A percentile compares a stretch with the other conserved stretches of the same genome.
Evolutionary conservation across 1,140 invertebrate genomes (phyloP).

Genomic region (Watersipora subatra): DNA sequence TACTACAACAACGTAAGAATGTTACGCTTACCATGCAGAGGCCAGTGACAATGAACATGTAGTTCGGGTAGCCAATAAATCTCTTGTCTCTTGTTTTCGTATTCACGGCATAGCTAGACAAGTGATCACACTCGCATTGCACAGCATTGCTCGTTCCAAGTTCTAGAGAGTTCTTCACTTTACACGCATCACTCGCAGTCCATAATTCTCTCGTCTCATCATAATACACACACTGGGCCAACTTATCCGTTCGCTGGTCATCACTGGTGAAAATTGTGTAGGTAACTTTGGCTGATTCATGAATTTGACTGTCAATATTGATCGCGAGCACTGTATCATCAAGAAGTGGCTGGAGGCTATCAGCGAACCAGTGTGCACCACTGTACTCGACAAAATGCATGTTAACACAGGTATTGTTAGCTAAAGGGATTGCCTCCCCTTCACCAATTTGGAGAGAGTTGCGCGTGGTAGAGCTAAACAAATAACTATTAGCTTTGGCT

Average conservation of each 20-base stretch:
- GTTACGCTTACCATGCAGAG: slow-evolving; percentile 35
- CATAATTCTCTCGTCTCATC: slow-evolving; percentile 19
- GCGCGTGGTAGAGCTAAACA: neutral
- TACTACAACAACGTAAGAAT: too few species aligned
- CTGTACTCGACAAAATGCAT: slow-evolving; percentile 31
- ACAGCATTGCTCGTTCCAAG: slow-evolving; percentile 27
- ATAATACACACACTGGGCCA: slow-evolving; percentile 32
- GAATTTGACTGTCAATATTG: neutral
- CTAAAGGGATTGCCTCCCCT: neutral
- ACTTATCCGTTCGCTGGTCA: neutral
- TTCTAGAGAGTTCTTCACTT: slow-evolving; percentile 27
- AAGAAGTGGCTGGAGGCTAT: neutral
- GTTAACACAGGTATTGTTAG: slow-evolving; percentile 11
- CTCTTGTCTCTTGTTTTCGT: slow-evolving; percentile 16
- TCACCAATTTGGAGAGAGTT: neutral
- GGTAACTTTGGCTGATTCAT: neutral
- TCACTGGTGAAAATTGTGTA: neutral
- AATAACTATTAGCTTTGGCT: neutral
- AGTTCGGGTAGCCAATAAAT: slow-evolving; percentile 24
- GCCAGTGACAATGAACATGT: slow-evolving; percentile 29
- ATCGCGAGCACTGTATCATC: neutral
- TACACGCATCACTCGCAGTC: slow-evolving; percentile 21
- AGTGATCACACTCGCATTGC: slow-evolving; percentile 29
- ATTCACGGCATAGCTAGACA: slow-evolving; percentile 31
- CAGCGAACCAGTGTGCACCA: slow-evolving; percentile 29